Percentiles rank a stretch among this genome's conserved stretches.
phyloP scores from a whole-genome alignment of 2,797 vertebrate species.

The Chanos chanos region DNA sequence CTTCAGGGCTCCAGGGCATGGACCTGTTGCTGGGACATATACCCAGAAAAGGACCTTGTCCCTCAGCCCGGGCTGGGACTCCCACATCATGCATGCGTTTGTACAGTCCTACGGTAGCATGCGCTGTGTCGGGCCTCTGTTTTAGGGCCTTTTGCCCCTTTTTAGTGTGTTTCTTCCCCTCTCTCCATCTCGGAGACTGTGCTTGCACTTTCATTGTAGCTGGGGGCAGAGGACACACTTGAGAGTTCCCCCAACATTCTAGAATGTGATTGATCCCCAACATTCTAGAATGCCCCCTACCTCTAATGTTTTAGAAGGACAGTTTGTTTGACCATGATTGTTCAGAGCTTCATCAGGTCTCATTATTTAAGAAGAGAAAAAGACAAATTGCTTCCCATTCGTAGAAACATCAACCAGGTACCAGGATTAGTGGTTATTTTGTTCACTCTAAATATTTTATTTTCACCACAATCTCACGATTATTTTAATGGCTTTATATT shows the following conservation, averaged over 20 bases:
- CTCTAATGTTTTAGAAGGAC: neutral
- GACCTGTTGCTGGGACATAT: slow-evolving; percentile 5
- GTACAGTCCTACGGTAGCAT: slow-evolving; percentile 58
- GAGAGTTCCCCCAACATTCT: too few relatives aligned
- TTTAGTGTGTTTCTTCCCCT: slow-evolving; percentile 19
- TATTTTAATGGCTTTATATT: neutral
- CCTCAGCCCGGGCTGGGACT: neutral
- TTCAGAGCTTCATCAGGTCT: slow-evolving; percentile 34
- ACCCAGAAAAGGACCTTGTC: neutral
- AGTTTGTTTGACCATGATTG: slow-evolving; percentile 46
- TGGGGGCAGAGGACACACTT: slow-evolving; percentile 14
- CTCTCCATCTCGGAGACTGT: slow-evolving; percentile 27
- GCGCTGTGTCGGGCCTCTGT: slow-evolving; percentile 60
- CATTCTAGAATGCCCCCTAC: too few relatives aligned
- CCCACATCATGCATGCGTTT: slow-evolving; percentile 46
- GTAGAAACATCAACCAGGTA: slow-evolving; percentile 20
- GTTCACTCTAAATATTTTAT: too few relatives aligned
- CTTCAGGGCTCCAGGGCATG: slow-evolving; percentile 9
- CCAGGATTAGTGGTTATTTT: neutral
- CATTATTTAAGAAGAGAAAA: slow-evolving; percentile 28
- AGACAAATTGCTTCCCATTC: slow-evolving; percentile 7
- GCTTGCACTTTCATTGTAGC: slow-evolving; percentile 34
- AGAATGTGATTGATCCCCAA: too few relatives aligned
- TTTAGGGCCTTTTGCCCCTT: slow-evolving; percentile 50
- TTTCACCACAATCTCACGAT: too few relatives aligned